Conservation (phyloP, 2,888 invertebrate genomes). For the Drosophila fungiperda region DNA sequence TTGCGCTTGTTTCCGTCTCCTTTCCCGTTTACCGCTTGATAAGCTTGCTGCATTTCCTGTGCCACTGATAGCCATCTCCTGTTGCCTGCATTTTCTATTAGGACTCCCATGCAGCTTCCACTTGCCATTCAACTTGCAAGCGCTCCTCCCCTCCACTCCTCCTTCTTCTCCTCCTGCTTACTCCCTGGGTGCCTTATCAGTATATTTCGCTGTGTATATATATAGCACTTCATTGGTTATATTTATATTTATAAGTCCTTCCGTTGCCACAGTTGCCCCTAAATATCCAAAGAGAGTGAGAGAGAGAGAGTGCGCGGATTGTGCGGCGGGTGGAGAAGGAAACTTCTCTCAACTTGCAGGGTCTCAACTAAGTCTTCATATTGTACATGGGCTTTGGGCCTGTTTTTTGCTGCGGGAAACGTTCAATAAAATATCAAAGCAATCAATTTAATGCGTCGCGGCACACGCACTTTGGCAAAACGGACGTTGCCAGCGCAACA, state of each 20-base stretch:
- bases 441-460: constrained; percentile 79
- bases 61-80: constrained; percentile 70
- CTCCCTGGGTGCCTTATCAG: constrained; percentile 61
- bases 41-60: constrained; percentile 62
- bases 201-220: constrained; percentile 54
- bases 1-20: constrained; percentile 11
- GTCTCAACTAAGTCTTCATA: constrained; percentile 54
- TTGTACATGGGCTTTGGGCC: constrained; percentile 49
- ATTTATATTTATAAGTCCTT: constrained; percentile 60
- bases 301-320: background rate
- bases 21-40: constrained; percentile 20
- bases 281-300: constrained; percentile 2
- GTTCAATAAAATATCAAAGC: constrained; percentile 66
- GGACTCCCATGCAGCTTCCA: constrained; percentile 48
- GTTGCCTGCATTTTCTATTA: constrained; percentile 67
- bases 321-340: background rate
- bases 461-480: constrained; percentile 66
- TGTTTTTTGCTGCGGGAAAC: constrained; percentile 6
- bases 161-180: no score
- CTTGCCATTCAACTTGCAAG: constrained; percentile 13
- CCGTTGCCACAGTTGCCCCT: constrained; percentile 51
- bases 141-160: background rate
- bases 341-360: constrained; percentile 18
- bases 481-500: constrained; percentile 62
- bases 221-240: constrained; percentile 49